Evolutionary conservation across 1,140 invertebrate species (phyloP).

Genomic region (Bathynomus jamesi): DNA sequence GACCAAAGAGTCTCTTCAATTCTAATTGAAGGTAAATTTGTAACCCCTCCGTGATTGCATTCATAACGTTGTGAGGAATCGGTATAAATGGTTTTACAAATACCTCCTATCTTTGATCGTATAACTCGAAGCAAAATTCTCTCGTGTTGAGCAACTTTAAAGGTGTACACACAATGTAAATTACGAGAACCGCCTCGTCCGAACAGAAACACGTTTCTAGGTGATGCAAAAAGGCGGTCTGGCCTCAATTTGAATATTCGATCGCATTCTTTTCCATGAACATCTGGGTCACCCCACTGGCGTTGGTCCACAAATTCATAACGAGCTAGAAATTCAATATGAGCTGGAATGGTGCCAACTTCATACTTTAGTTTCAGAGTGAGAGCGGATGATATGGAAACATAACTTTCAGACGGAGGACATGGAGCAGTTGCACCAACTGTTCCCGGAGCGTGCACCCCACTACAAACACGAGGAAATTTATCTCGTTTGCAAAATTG

Average conservation of each 20-base stretch:
- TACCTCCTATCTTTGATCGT: constrained; percentile 23
- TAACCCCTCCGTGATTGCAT: constrained; percentile 25
- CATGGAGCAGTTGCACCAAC: constrained; percentile 63
- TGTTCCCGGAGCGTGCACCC: constrained; percentile 50
- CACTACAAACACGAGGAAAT: constrained; percentile 34
- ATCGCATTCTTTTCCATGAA: constrained; percentile 26
- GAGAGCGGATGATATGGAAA: constrained; percentile 59
- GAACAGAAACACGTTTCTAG: constrained; percentile 70
- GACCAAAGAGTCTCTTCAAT: constrained; percentile 33
- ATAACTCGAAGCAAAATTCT: constrained; percentile 39
- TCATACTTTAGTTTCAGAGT: constrained; percentile 66
- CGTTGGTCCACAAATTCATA: constrained; percentile 77
- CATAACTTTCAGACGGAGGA: constrained; percentile 64
- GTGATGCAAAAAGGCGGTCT: constrained; percentile 54
- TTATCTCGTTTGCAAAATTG: constrained; percentile 29
- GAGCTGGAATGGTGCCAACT: constrained; percentile 68
- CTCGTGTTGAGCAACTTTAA: constrained; percentile 59
- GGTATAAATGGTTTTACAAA: constrained; percentile 27
- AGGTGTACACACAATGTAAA: constrained; percentile 63
- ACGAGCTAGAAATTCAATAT: constrained; percentile 63
- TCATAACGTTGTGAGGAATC: constrained; percentile 25
- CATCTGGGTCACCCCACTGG: constrained; percentile 57
- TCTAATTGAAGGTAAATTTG: constrained; percentile 25
- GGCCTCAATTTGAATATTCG: constrained; percentile 28
- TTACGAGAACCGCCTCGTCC: constrained; percentile 66